Percentiles rank a stretch among this genome's conserved stretches.
Conservation (phyloP, 2,113 vertebrate species). For the Mus spicilegus region DNA sequence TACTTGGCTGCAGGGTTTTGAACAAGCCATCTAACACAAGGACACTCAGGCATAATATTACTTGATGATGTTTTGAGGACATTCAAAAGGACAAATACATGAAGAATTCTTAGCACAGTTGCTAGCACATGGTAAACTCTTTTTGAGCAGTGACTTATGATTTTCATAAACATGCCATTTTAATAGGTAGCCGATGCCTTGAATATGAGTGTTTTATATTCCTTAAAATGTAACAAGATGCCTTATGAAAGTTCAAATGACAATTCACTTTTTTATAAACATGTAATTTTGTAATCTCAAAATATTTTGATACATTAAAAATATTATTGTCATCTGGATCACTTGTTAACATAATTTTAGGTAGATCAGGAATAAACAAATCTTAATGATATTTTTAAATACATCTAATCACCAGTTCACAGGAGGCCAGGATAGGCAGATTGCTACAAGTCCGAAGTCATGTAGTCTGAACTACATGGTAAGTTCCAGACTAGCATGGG, state of each 20-base stretch:
- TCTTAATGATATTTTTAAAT: constrained; percentile 21
- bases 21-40: background rate
- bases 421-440: background rate
- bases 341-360: constrained; percentile 52
- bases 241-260: constrained; percentile 12
- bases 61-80: background rate
- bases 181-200: constrained; percentile 18
- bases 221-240: constrained; percentile 50
- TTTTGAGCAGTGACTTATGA: constrained; percentile 26
- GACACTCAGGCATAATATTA: background rate
- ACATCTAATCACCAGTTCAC: background rate
- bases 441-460: background rate
- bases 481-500: background rate
- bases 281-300: constrained; percentile 39
- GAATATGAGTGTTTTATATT: background rate
- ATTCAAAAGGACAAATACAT: background rate
- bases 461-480: background rate
- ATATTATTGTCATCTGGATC: constrained; percentile 13
- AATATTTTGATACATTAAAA: constrained; percentile 51
- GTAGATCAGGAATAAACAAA: background rate
- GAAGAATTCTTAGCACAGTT: constrained; percentile 27
- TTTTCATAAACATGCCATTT: constrained; percentile 43
- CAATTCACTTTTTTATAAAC: constrained; percentile 41
- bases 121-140: background rate
- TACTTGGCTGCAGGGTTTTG: background rate